Evolutionary conservation across 2,113 vertebrate genomes (phyloP).

Genomic region (Vulpes vulpes): DNA sequence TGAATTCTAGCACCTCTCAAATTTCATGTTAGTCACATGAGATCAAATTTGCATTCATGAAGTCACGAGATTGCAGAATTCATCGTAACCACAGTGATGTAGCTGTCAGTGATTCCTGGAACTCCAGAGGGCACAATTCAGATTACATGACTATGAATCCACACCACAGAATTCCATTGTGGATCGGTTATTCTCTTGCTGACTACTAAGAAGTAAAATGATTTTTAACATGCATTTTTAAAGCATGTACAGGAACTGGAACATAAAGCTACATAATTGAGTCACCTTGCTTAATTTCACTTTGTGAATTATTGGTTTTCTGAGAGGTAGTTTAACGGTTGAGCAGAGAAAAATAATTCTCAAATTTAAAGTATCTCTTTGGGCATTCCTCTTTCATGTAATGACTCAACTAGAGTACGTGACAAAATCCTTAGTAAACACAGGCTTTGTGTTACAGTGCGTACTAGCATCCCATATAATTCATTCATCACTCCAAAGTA

Average conservation of each 20-base stretch:
- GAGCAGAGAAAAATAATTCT: conserved; percentile 54
- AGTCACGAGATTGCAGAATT: conserved; percentile 5
- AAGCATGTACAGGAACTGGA: conserved; percentile 37
- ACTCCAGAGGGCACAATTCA: not conserved
- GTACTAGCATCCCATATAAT: not conserved
- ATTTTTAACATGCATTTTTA: conserved; percentile 34
- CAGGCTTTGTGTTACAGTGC: not conserved
- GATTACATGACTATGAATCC: not conserved
- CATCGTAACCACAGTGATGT: not conserved
- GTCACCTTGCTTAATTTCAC: conserved; percentile 69
- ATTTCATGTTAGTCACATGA: not conserved
- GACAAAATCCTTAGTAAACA: not conserved
- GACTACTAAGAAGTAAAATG: not conserved
- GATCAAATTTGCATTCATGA: not conserved
- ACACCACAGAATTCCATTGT: not conserved
- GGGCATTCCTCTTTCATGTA: not conserved
- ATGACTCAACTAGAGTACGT: not conserved
- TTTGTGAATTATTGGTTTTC: conserved; percentile 66
- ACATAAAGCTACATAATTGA: conserved; percentile 68
- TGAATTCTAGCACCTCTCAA: not conserved
- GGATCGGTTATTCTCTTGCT: conserved; percentile 33
- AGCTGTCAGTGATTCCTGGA: not conserved
- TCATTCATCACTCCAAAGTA: not conserved
- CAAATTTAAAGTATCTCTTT: not conserved
- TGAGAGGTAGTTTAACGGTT: conserved; percentile 50